Conservation (phyloP, 2,113 vertebrate genomes). For the Thamnaconus septentrionalis region DNA sequence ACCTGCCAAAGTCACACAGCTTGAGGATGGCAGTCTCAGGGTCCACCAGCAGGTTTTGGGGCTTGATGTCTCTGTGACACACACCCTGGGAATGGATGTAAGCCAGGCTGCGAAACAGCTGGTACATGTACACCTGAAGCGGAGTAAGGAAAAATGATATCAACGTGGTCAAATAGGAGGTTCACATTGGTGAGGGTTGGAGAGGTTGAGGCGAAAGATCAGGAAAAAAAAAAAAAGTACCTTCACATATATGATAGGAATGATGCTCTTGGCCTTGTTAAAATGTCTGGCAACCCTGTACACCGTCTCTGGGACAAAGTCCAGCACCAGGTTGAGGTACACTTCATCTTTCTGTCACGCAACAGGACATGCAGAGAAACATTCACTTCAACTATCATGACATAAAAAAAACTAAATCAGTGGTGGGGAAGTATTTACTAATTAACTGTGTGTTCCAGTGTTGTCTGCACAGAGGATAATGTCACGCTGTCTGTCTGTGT, state of each 20-base stretch:
- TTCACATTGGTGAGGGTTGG: neutral
- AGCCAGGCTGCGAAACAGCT: conserved; percentile 91
- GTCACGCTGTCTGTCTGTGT: too few species aligned
- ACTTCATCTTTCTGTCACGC: conserved; percentile 86
- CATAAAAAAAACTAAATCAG: too few species aligned
- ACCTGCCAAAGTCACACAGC: conserved; percentile 95
- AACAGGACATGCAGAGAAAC: neutral
- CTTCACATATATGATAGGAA: conserved; percentile 91
- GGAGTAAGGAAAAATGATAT: neutral
- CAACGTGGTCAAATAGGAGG: neutral
- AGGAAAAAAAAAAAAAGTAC: conserved; percentile 51
- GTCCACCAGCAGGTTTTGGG: conserved; percentile 91
- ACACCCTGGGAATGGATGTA: conserved; percentile 96
- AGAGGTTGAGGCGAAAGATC: neutral
- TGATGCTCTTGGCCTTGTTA: conserved; percentile 90
- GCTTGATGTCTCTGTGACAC: conserved; percentile 93
- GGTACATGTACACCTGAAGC: conserved; percentile 91
- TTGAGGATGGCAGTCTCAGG: conserved; percentile 91
- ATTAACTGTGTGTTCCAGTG: too few species aligned
- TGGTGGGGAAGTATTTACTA: too few species aligned
- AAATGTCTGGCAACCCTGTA: conserved; percentile 91
- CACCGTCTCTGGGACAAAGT: conserved; percentile 90
- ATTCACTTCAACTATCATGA: neutral
- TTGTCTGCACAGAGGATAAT: neutral
- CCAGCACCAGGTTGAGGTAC: conserved; percentile 90